Percentiles rank a stretch among this genome's conserved stretches.
phyloP scores from a whole-genome alignment of 2,888 invertebrate genomes.

The Drosophila picticornis region DNA sequence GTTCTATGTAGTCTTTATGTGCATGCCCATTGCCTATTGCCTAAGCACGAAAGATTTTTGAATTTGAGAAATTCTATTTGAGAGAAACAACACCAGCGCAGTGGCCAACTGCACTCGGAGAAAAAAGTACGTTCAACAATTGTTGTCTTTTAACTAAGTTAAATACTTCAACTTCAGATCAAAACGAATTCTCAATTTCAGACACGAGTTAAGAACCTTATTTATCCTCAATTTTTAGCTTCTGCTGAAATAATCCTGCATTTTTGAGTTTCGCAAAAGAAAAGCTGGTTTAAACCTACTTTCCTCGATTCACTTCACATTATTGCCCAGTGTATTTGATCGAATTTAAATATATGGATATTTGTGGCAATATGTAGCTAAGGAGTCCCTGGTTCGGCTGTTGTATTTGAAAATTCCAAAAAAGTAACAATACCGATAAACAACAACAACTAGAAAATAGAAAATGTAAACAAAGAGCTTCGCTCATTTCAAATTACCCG shows the following conservation, averaged over 20 bases:
- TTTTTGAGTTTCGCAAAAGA: background rate
- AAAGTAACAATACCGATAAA: constrained; percentile 53
- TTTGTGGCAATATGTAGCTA: background rate
- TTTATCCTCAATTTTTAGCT: background rate
- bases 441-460: constrained; percentile 28
- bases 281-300: background rate
- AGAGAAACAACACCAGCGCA: constrained; percentile 29
- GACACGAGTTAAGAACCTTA: background rate
- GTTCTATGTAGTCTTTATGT: constrained; percentile 9
- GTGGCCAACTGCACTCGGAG: background rate
- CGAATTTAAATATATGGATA: background rate
- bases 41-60: constrained; percentile 23
- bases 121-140: background rate
- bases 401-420: constrained; percentile 58
- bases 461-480: constrained; percentile 80
- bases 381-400: constrained; percentile 42
- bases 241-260: background rate
- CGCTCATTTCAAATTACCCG: constrained; percentile 80
- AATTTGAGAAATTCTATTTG: constrained; percentile 23
- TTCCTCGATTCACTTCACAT: background rate
- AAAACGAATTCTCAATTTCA: background rate
- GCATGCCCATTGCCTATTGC: constrained; percentile 12
- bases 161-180: background rate
- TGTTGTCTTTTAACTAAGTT: no score
- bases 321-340: background rate